phyloP scores from a whole-genome alignment of 1,140 invertebrate species.

The Drosophila suzukii region DNA sequence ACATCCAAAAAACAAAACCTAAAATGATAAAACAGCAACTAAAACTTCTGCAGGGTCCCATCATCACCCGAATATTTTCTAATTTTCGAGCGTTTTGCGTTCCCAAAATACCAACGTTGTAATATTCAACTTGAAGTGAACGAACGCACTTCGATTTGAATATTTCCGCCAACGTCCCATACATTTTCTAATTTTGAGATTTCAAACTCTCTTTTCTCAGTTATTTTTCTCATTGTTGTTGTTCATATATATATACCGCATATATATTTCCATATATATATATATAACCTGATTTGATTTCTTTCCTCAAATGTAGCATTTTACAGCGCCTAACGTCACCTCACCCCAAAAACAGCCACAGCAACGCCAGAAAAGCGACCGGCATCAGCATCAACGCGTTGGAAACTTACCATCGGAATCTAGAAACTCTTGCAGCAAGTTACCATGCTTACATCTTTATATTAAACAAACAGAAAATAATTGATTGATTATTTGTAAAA shows the following conservation, averaged over 20 bases:
- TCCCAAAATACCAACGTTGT: slow-evolving; percentile 24
- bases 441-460: slow-evolving; percentile 45
- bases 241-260: slow-evolving; percentile 46
- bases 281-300: slow-evolving; percentile 80
- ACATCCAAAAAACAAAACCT: slow-evolving; percentile 34
- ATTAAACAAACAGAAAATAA: slow-evolving; percentile 52
- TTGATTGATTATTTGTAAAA: slow-evolving; percentile 72
- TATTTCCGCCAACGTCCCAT: slow-evolving; percentile 42
- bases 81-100: slow-evolving; percentile 39
- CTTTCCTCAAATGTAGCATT: slow-evolving; percentile 80
- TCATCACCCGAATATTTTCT: slow-evolving; percentile 12
- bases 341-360: slow-evolving; percentile 45
- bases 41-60: slow-evolving; percentile 34
- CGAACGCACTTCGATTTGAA: slow-evolving; percentile 57
- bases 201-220: slow-evolving; percentile 36
- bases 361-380: slow-evolving; percentile 27
- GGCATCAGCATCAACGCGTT: slow-evolving; percentile 26
- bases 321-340: slow-evolving; percentile 69
- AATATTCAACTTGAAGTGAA: slow-evolving; percentile 70
- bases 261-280: slow-evolving; percentile 57
- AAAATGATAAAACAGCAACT: slow-evolving; percentile 39
- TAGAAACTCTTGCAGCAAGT: slow-evolving; percentile 64
- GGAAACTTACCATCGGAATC: slow-evolving; percentile 50
- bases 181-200: slow-evolving; percentile 39
- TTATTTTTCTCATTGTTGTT: slow-evolving; percentile 57